Base-by-base conservation (phyloP, 2,113 vertebrate species). In the Microtus pennsylvanicus region DNA sequence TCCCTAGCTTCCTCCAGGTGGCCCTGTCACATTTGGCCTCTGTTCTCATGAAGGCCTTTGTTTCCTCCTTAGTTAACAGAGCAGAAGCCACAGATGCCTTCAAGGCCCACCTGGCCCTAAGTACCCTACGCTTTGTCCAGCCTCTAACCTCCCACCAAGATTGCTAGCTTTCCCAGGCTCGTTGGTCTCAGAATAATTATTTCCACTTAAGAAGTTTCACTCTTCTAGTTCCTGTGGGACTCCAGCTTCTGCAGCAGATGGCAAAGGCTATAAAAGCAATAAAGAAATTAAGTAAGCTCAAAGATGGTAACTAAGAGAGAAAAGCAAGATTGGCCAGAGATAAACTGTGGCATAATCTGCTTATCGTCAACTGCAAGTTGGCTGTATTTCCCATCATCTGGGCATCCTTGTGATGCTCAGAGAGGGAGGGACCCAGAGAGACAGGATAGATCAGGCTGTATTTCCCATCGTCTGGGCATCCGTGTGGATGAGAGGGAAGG, bases 261-360 rank as follows among this genome's bases (percentile, higher is more conserved):
- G 96, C 80, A 85, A 81, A n/a, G 80, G 78, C 89, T 94, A 96
- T 96, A 96, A 97, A 98, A 94, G 94, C 96, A 98, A 96, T 96
- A 92, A 97, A 95, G 96, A 97, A 97, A 97, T 96, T 97, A 96
- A 96, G 91, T 87, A 96, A 97, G 95, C 96, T 90, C 88, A 83
- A 96, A 97, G 97, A 97, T 89, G 91, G 91, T 94, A 96, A 97
- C 93, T 45, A 93, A 94, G 96, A 95, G 89, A 97, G 70, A 94
- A 97, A 95, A 94, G 91, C 94, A 96, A 97, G 96, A 96, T 96
- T 96, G 93, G 91, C 94, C 93, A 96, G 93, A 96, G 94, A 97
- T 88, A 94, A 97, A 97, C 94, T 89, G 93, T 89, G 61, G 45
- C 69, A 69, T 97, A 97, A 96, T 96, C 96, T 81, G 78, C 92